Percentiles rank a stretch among this genome's conserved stretches.
Evolutionary conservation across 2,113 vertebrate genomes (phyloP).

Genomic region (Phyllostomus hastatus): DNA sequence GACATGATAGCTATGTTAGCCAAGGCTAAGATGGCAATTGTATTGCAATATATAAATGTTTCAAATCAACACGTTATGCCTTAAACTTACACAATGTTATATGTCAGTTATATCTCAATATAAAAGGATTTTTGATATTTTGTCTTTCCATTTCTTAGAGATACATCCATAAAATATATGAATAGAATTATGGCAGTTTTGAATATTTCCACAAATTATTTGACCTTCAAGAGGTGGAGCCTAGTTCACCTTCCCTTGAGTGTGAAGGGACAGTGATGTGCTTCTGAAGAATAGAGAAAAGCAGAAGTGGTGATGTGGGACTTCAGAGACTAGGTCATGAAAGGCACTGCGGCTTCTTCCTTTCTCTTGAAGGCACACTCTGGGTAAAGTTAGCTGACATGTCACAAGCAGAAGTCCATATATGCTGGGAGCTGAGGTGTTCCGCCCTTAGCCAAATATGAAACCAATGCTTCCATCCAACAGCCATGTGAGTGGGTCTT

Average conservation of each 20-base stretch:
- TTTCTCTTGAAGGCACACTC: not conserved
- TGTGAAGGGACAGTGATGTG: not conserved
- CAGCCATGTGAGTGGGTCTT: not conserved
- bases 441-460: not conserved
- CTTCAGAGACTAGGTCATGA: not conserved
- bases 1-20: not conserved
- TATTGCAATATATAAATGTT: not conserved
- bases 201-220: not conserved
- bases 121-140: not conserved
- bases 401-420: not conserved
- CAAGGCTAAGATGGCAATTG: not conserved
- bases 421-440: not conserved
- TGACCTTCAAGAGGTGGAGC: not conserved
- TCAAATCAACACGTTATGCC: not conserved
- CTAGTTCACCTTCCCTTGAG: not conserved
- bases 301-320: not conserved
- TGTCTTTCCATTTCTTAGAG: not conserved
- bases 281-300: not conserved
- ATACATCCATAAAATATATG: not conserved
- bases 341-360: not conserved
- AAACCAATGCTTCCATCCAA: not conserved
- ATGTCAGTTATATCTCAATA: not conserved
- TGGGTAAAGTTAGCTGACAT: not conserved
- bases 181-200: not conserved
- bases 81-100: not conserved